Conservation (phyloP, 2,113 vertebrate species). For the Aix galericulata region DNA sequence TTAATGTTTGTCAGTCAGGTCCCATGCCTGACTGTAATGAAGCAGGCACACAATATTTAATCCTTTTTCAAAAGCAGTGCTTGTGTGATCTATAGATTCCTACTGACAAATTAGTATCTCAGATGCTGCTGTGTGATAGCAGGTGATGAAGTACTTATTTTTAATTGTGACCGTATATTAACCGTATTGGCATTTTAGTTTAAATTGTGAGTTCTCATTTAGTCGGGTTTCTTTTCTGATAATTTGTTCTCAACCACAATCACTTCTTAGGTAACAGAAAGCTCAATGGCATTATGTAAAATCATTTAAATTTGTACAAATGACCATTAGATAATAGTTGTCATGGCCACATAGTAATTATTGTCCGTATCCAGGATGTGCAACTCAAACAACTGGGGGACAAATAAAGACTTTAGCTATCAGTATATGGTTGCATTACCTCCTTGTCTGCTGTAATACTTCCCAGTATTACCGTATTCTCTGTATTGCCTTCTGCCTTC, state of each 20-base stretch:
- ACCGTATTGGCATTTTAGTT: not conserved
- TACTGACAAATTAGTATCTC: not conserved
- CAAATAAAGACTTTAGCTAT: not conserved
- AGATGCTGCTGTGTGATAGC: not conserved
- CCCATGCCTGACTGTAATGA: not conserved
- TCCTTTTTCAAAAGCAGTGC: not conserved
- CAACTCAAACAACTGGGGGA: not conserved
- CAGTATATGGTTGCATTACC: not conserved
- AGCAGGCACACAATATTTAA: not conserved
- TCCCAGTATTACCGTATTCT: not conserved
- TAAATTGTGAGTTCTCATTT: not conserved
- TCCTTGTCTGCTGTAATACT: not conserved
- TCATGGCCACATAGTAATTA: not conserved
- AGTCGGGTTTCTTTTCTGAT: not conserved
- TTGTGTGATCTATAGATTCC: not conserved
- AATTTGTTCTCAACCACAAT: not conserved
- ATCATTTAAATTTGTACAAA: not conserved
- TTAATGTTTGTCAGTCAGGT: not conserved
- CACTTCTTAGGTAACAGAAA: not conserved
- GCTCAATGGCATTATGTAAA: not conserved
- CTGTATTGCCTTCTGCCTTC: not conserved
- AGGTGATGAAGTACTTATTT: not conserved
- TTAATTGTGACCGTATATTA: not conserved
- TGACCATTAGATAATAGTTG: not conserved
- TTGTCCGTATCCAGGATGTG: not conserved